A percentile compares a stretch with the other conserved stretches of the same genome.
These are phyloP conservation scores for Papilio polytes DNA, from an alignment of 1,140 invertebrate species.

Conservation along the genomic window DNA sequence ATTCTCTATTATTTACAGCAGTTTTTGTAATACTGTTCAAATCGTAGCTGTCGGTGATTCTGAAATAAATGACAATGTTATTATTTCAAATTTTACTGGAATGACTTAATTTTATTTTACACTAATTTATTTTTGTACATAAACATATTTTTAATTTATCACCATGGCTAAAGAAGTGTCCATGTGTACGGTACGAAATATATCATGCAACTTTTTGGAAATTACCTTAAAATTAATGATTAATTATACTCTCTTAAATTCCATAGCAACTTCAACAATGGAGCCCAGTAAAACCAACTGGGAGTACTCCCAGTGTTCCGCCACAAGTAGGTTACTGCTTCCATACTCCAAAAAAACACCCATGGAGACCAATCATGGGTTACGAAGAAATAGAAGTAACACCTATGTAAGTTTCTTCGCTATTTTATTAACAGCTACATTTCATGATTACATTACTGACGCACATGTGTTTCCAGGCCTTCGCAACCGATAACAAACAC, in stretches of 20 bases:
- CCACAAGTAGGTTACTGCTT: conserved; percentile 80
- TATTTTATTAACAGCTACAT: not conserved
- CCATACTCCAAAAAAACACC: conserved; percentile 87
- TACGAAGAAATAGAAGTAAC: conserved; percentile 89
- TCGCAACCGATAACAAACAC: conserved; percentile 89
- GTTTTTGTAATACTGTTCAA: too few species aligned
- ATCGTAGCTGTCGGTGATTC: not conserved
- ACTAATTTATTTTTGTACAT: conserved; percentile 46
- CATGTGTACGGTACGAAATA: conserved; percentile 71
- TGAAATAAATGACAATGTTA: conserved; percentile 24
- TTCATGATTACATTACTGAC: not conserved
- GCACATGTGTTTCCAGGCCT: conserved; percentile 79
- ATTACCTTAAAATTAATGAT: not conserved
- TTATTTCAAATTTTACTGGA: conserved; percentile 36
- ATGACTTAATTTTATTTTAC: conserved; percentile 41
- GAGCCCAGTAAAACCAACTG: conserved; percentile 81
- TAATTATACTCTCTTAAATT: conserved; percentile 44
- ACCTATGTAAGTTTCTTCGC: conserved; percentile 84
- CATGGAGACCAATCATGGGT: conserved; percentile 91
- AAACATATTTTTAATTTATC: conserved; percentile 45
- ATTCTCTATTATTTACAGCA: too few species aligned
- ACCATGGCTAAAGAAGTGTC: conserved; percentile 78
- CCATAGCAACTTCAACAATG: conserved; percentile 86
- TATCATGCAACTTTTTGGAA: not conserved
- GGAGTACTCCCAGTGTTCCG: conserved; percentile 65